These are phyloP conservation scores for Odontomachus brunneus DNA, from an alignment of 1,140 invertebrate genomes.

Conservation along the genomic window DNA sequence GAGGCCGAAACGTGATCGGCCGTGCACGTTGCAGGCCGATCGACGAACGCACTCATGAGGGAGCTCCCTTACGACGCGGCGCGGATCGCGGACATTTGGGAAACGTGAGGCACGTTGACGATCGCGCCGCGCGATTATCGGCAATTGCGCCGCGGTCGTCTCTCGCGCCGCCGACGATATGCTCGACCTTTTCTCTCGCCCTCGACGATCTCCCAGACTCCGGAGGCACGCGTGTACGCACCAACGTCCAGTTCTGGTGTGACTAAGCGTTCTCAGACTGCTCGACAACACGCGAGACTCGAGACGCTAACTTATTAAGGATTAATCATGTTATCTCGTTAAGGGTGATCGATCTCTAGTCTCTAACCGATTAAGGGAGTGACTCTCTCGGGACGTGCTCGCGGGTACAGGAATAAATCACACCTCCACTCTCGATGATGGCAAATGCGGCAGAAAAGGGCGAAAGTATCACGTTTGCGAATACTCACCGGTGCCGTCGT, in stretches of 20 bases:
- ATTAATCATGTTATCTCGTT: background rate
- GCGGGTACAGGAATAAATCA: too few species aligned
- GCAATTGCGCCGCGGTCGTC: too few species aligned
- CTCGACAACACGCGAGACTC: background rate
- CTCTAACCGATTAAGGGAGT: too few species aligned
- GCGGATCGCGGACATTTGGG: constrained; percentile 34
- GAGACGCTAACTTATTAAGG: background rate
- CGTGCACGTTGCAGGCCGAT: constrained; percentile 50
- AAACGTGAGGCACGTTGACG: constrained; percentile 52
- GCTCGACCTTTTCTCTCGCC: too few species aligned
- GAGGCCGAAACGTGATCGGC: constrained; percentile 61
- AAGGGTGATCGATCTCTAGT: background rate
- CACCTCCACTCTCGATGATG: background rate
- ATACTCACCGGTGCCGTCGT: background rate
- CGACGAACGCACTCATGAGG: background rate
- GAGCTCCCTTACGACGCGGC: background rate
- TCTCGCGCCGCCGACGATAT: background rate
- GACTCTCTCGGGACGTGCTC: too few species aligned
- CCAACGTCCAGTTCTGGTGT: background rate
- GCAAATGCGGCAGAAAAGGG: background rate
- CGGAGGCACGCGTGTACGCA: background rate
- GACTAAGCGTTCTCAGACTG: too few species aligned
- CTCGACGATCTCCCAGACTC: background rate
- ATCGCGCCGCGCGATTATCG: background rate
- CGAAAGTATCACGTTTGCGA: background rate